Conservation (phyloP, 2,888 invertebrate species). For the Macropis europaea region DNA sequence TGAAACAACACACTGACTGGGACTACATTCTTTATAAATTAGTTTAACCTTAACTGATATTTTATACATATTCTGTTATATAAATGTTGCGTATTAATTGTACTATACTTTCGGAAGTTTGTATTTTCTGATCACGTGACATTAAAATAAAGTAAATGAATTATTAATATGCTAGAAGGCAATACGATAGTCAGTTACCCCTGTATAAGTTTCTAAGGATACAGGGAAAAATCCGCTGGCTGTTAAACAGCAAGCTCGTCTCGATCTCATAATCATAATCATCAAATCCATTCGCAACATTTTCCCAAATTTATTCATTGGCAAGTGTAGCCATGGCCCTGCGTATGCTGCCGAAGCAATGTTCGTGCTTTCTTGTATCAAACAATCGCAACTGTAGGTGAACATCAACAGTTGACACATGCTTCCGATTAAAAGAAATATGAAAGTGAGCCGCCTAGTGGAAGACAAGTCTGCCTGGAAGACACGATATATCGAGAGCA, state of each 20-base stretch:
- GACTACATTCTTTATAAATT: too few species aligned
- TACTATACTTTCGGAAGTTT: too few species aligned
- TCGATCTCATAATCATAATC: constrained; percentile 5
- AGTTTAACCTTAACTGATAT: too few species aligned
- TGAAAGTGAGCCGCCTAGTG: not conserved
- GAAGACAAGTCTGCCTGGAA: not conserved
- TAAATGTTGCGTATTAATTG: too few species aligned
- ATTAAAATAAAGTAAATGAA: too few species aligned
- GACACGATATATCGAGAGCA: too few species aligned
- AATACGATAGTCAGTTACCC: too few species aligned
- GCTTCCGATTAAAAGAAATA: not conserved
- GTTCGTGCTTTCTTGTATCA: not conserved
- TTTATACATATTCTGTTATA: too few species aligned
- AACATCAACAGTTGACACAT: constrained; percentile 5
- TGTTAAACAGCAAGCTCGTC: constrained; percentile 36
- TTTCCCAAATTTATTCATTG: not conserved
- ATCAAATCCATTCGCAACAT: not conserved
- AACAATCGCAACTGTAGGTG: constrained; percentile 13
- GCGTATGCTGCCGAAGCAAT: not conserved
- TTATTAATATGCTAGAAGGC: too few species aligned
- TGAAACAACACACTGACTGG: too few species aligned
- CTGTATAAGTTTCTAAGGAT: constrained; percentile 26
- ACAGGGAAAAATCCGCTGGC: constrained; percentile 49
- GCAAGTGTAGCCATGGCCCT: not conserved
- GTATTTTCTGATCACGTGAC: too few species aligned